Evolutionary conservation across 2,888 invertebrate species (phyloP).

Genomic region (Tetramorium bicarinatum): DNA sequence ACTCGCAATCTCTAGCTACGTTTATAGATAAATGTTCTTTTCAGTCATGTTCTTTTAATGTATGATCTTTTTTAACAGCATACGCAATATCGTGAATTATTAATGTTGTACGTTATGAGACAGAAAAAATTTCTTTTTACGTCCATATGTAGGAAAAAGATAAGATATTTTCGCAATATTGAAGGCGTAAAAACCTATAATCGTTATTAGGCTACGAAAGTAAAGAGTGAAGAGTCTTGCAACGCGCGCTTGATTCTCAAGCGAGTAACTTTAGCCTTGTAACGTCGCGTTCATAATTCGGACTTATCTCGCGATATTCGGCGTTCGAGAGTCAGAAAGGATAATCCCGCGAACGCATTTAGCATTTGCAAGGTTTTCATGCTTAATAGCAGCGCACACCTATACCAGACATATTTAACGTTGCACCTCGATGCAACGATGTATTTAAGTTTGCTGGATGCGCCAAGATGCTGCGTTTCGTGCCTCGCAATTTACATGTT

Average conservation of each 20-base stretch:
- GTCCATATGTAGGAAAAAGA: neutral
- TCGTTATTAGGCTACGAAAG: neutral
- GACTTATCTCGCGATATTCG: conserved; percentile 30
- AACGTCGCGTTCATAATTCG: conserved; percentile 35
- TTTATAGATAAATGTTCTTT: neutral
- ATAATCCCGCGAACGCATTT: conserved; percentile 46
- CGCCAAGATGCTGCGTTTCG: conserved; percentile 44
- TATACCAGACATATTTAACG: conserved; percentile 31
- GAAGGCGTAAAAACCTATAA: neutral
- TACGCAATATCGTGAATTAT: neutral
- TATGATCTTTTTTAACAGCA: neutral
- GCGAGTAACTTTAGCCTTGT: conserved; percentile 32
- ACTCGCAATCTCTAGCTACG: neutral
- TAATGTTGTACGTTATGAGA: neutral
- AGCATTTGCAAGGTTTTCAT: conserved; percentile 41
- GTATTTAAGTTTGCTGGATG: conserved; percentile 45
- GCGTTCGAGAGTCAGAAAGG: conserved; percentile 14
- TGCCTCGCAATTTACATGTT: conserved; percentile 50
- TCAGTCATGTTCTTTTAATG: neutral
- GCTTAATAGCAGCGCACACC: conserved; percentile 29
- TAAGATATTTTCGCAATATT: neutral
- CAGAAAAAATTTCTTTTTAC: neutral
- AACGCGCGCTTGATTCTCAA: conserved; percentile 20
- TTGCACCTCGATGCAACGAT: conserved; percentile 17
- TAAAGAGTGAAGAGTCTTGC: neutral